phyloP scores from a whole-genome alignment of 2,113 vertebrate genomes.

The Cottus gobio region DNA sequence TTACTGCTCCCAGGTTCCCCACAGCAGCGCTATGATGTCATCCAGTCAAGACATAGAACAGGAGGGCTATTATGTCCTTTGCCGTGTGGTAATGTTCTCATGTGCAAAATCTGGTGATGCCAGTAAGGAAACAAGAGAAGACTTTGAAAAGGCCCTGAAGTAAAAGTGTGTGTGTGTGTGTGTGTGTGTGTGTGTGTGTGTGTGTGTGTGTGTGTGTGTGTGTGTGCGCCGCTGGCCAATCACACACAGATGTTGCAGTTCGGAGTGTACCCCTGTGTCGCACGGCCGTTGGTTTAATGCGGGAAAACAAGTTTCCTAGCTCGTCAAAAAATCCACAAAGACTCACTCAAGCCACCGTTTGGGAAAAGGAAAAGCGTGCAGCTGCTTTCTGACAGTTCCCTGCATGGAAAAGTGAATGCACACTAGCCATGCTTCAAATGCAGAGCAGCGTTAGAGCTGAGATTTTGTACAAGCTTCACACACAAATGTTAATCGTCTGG shows the following conservation, averaged over 20 bases:
- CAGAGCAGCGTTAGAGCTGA: conserved; percentile 11
- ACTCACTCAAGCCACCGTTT: conserved; percentile 40
- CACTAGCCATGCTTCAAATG: background rate
- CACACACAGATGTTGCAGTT: conserved; percentile 63
- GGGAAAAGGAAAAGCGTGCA: conserved; percentile 38
- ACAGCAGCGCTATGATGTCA: conserved; percentile 65
- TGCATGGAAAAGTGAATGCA: background rate
- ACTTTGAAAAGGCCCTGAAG: conserved; percentile 52
- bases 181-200: background rate
- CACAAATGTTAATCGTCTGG: conserved; percentile 18
- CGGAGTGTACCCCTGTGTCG: conserved; percentile 5
- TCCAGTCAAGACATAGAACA: conserved; percentile 63
- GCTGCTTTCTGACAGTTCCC: conserved; percentile 21
- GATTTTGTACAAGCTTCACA: conserved; percentile 2
- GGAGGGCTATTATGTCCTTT: conserved; percentile 64
- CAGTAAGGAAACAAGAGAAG: conserved; percentile 66
- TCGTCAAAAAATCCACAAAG: conserved; percentile 41
- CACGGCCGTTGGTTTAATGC: conserved; percentile 43
- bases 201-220: conserved; percentile 24
- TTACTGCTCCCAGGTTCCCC: conserved; percentile 49
- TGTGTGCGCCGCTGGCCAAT: conserved; percentile 41
- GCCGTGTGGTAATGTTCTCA: conserved; percentile 59
- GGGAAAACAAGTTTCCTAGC: conserved; percentile 33
- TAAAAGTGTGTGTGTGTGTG: background rate
- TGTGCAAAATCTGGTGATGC: conserved; percentile 65